Conservation (phyloP, 2,888 invertebrate genomes). For the Poecilus cupreus region DNA sequence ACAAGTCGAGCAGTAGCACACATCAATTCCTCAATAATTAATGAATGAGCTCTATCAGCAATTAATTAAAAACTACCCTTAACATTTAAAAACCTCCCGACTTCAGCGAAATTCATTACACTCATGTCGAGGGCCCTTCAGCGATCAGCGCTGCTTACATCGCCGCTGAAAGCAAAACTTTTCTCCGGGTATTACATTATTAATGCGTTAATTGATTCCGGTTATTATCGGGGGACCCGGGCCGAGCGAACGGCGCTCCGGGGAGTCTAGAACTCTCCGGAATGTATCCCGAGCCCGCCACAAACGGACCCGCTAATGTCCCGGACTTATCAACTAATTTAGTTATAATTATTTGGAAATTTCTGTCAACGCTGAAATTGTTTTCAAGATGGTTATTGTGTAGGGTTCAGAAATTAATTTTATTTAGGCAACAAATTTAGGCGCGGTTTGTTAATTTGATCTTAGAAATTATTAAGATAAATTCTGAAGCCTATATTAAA, state of each 20-base stretch:
- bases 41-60: no score
- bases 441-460: background rate
- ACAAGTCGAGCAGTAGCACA: no score
- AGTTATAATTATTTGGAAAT: conserved; percentile 13
- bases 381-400: background rate
- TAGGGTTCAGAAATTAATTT: background rate
- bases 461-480: background rate
- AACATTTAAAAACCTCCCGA: background rate
- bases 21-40: no score
- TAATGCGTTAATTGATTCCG: conserved; percentile 34
- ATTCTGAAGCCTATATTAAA: no score
- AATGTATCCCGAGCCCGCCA: background rate
- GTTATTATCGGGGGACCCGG: conserved; percentile 10
- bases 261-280: background rate
- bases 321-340: conserved; percentile 25
- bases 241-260: background rate
- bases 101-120: background rate
- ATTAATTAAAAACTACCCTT: background rate
- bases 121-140: background rate
- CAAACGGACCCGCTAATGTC: background rate
- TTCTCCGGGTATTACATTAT: conserved; percentile 17
- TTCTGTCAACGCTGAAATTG: background rate
- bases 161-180: background rate
- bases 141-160: no score
- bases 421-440: background rate